These are phyloP conservation scores for Brienomyrus longianalis DNA, from an alignment of 2,113 vertebrate genomes.

Conservation along the genomic window DNA sequence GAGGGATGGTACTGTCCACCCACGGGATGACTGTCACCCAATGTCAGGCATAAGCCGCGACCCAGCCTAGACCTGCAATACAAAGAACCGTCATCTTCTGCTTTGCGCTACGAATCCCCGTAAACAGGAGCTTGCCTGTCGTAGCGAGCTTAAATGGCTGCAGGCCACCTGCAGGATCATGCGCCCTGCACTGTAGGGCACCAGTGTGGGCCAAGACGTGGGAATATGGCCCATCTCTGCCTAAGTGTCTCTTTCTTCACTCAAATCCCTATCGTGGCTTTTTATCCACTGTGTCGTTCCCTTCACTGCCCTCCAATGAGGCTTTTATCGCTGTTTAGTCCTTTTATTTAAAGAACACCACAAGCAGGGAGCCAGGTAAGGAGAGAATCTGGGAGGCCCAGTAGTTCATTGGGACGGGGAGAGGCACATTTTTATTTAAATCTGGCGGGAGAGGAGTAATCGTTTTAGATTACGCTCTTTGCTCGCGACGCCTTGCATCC, in stretches of 20 bases:
- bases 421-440: background rate
- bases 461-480: background rate
- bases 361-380: background rate
- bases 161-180: background rate
- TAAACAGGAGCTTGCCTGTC: background rate
- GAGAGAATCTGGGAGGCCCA: background rate
- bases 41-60: background rate
- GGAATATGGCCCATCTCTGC: background rate
- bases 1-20: background rate
- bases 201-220: background rate
- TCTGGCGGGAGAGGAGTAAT: background rate
- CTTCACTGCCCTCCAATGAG: no score
- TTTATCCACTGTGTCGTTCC: background rate
- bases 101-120: background rate
- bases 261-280: background rate
- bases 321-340: background rate
- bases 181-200: background rate
- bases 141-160: background rate
- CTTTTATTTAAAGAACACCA: background rate
- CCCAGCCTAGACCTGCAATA: background rate
- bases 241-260: background rate
- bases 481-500: background rate
- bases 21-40: background rate
- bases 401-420: background rate
- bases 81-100: background rate